These are phyloP conservation scores for Eurypyga helias DNA, from an alignment of 2,113 vertebrate genomes.

Conservation along the genomic window DNA sequence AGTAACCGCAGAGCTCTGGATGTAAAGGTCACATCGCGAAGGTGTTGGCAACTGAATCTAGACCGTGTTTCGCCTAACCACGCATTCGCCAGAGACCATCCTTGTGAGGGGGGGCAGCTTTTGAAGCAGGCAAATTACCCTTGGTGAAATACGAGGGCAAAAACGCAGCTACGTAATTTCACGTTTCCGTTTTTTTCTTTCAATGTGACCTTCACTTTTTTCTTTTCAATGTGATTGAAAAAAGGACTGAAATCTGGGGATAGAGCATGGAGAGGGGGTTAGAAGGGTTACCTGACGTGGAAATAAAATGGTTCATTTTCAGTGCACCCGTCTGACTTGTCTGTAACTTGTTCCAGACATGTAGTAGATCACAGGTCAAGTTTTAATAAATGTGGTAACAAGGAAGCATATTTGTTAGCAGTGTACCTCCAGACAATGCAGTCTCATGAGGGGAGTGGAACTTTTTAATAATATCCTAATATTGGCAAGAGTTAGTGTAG, in stretches of 20 bases:
- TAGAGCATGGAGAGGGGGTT: background rate
- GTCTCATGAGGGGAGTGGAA: accelerated
- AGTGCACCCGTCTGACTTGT: too few species aligned
- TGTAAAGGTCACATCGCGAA: background rate
- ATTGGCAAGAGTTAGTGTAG: background rate
- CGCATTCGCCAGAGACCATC: background rate
- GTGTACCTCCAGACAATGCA: background rate
- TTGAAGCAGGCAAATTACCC: background rate
- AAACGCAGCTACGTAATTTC: background rate
- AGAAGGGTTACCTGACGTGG: background rate
- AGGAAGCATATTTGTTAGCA: background rate
- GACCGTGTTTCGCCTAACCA: background rate
- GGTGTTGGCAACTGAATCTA: background rate
- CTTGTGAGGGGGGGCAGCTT: background rate
- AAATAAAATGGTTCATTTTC: background rate
- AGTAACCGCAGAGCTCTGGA: background rate
- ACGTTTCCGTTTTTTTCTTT: background rate
- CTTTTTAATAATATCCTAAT: background rate
- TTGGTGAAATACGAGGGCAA: background rate
- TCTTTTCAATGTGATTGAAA: background rate
- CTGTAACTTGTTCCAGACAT: background rate
- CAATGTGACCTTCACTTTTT: background rate
- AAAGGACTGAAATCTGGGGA: background rate
- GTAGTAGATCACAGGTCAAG: background rate
- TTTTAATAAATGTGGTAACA: background rate